These are phyloP conservation scores for Rugalucina vietnamica DNA, from an alignment of 2,888 invertebrate genomes.

Conservation along the genomic window DNA sequence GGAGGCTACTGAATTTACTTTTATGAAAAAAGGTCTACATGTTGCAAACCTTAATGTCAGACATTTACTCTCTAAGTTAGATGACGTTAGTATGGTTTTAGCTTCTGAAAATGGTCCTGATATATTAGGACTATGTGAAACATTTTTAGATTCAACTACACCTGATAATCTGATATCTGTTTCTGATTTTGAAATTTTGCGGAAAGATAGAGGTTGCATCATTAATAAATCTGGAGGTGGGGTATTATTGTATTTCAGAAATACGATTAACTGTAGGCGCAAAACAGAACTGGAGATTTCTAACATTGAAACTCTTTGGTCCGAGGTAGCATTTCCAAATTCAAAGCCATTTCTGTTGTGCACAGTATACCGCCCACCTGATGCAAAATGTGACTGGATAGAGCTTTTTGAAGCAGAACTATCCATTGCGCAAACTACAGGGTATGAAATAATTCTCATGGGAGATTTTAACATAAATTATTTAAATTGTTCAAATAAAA, in stretches of 20 bases:
- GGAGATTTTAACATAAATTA: not conserved
- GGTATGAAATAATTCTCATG: not conserved
- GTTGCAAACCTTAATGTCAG: not conserved
- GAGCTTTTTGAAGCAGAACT: not conserved
- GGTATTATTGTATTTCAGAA: not conserved
- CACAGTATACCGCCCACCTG: not conserved
- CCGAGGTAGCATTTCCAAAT: no score
- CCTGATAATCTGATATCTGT: not conserved
- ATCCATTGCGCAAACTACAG: no score
- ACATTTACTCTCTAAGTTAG: not conserved
- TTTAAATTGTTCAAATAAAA: not conserved
- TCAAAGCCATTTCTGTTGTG: not conserved
- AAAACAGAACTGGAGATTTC: not conserved
- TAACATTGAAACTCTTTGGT: no score
- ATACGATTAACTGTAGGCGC: not conserved
- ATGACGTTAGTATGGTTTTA: not conserved
- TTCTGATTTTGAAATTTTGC: not conserved
- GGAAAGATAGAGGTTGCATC: not conserved
- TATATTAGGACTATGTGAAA: not conserved
- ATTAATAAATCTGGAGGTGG: not conserved
- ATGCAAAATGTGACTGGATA: not conserved
- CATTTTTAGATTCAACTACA: not conserved
- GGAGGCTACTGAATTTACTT: no score
- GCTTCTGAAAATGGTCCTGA: not conserved
- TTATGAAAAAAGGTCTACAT: not conserved